These are phyloP conservation scores for Ammodytes marinus DNA, from an alignment of 2,113 vertebrate genomes.

Conservation along the genomic window DNA sequence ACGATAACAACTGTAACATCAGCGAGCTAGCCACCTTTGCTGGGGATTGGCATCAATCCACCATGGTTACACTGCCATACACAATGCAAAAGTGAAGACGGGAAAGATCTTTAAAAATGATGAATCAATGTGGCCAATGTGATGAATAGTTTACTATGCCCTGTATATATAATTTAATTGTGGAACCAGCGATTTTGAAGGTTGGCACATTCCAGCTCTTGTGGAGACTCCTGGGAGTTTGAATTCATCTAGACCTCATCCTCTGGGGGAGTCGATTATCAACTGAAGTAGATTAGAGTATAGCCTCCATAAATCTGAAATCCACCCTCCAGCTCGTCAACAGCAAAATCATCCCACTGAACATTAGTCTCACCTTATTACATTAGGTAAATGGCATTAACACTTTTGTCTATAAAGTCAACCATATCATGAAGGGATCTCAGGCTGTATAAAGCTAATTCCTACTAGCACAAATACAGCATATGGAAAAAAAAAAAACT, in stretches of 20 bases:
- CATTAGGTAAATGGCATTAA: constrained; percentile 50
- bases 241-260: constrained; percentile 23
- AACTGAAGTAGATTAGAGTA: constrained; percentile 49
- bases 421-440: constrained; percentile 39
- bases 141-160: constrained; percentile 19
- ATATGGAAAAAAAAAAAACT: constrained; percentile 3
- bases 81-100: neutral
- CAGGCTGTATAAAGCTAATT: constrained; percentile 13
- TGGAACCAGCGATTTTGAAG: constrained; percentile 4
- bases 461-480: constrained; percentile 1
- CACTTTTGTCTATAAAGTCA: constrained; percentile 43
- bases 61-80: neutral
- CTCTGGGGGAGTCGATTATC: constrained; percentile 18
- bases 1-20: constrained; percentile 14
- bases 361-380: constrained; percentile 58
- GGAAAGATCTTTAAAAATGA: constrained; percentile 13
- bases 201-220: constrained; percentile 14
- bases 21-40: constrained; percentile 11
- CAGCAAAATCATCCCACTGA: constrained; percentile 48
- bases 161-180: constrained; percentile 20
- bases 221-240: constrained; percentile 16
- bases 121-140: neutral
- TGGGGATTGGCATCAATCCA: neutral
- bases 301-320: constrained; percentile 30
- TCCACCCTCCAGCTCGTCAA: constrained; percentile 41